Conservation (phyloP, 2,888 invertebrate species). For the Himalopsyche anomala region DNA sequence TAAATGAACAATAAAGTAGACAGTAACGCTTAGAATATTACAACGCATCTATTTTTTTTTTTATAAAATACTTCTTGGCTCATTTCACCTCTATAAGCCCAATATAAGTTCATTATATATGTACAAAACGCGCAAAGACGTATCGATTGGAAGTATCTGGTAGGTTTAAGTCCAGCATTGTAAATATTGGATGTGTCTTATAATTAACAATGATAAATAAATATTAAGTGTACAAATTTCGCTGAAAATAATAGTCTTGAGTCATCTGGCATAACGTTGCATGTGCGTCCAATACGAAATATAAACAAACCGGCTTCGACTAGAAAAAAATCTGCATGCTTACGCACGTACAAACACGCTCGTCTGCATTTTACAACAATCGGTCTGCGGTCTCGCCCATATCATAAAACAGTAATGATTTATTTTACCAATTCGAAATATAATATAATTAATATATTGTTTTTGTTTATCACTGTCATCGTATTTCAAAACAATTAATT, state of each 20-base stretch:
- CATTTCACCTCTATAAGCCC: no score
- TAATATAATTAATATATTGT: background rate
- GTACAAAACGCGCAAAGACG: no score
- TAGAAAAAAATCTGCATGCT: conserved; percentile 18
- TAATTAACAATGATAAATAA: no score
- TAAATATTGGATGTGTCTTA: no score
- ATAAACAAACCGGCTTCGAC: background rate
- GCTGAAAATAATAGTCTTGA: background rate
- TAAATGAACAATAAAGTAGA: no score
- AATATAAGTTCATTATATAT: no score
- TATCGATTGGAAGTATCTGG: no score
- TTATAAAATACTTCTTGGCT: no score
- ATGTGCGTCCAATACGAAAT: background rate
- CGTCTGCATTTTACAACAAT: background rate
- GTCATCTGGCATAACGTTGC: conserved; percentile 3
- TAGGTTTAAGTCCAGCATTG: no score
- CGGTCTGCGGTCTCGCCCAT: background rate
- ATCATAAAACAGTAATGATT: background rate
- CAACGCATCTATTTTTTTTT: no score
- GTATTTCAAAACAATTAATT: background rate
- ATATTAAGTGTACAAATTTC: no score
- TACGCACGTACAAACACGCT: conserved; percentile 14
- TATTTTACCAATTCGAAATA: background rate
- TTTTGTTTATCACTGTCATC: background rate
- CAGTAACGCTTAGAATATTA: no score